Base-by-base conservation (phyloP, 2,797 vertebrate genomes). In the Hirundo rustica region DNA sequence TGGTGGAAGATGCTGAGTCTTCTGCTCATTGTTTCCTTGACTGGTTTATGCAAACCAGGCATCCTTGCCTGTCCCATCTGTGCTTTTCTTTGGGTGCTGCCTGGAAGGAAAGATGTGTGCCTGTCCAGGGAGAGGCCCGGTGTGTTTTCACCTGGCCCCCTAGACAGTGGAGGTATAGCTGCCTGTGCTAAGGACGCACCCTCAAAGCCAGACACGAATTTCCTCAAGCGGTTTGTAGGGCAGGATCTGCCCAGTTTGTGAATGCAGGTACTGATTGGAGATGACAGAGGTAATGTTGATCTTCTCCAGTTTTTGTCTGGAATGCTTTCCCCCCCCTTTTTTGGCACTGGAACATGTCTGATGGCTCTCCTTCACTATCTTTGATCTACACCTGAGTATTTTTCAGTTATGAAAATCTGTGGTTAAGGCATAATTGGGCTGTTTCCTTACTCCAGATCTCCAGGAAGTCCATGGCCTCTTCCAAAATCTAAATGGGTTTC, bases 141-240 rank as follows among this genome's bases (percentile, higher is more conserved):
- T 34, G 32, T 0, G 0, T 3, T 86, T 83, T 54, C 60, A 17
- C n/a, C 34, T 53, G 32, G 32, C 50, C 64, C 5, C 7, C 30
- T 0, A 0, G 30, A 16, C 0, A 2, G 32, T 7, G 27, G 7
- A 48, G 68, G 25, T 25, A 36, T 0, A 0, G 36, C 36, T 88
- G 55, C 18, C 61, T 48, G 36, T 55, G 61, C 83, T 45, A 22
- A 67, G n/a, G 30, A 88, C 2, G 11, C 32, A 58, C 22, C 32
- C 58, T 55, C 27, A 75, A 34, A 72, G 45, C 7, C 77, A 92
- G 44, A 25, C 66, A 17, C 0, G 0, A 67, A 80, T 44, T 9
- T 25, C 26, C 48, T 45, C 12, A 36, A 25, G 40, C 53, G 11
- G 23, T 82, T 67, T 74, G 45, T 25, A 74, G 13, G 55, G 58